Base-by-base conservation (phyloP, 92 coral and sea anemone genomes). In the Hydrozoanthus gracilis region DNA sequence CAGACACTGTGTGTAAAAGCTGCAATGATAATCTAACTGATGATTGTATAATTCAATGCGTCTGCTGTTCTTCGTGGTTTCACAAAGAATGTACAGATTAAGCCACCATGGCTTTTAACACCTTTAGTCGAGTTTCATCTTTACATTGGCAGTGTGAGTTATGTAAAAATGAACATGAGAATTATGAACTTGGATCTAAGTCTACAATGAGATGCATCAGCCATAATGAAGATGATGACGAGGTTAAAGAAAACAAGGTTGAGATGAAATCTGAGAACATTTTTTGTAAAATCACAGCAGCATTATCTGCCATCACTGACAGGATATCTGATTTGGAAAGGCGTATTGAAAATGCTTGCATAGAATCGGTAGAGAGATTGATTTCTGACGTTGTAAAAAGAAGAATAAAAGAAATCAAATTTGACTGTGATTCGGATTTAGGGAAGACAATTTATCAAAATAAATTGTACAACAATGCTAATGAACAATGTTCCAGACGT, bases 131-230 rank as follows among this genome's bases (percentile, higher is more conserved):
- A 66, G 71, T 66, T 9, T 66, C 71, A 8, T 66, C 71, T 8
- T 66, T 66, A 66, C 20, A 66, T 66, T 66, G 71, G 71, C 71
- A 8, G 71, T 66, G 71, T 66, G 71, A 66, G 71, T 1, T 15
- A 15, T 15, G 18, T 66, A 66, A 66, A 66, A 66, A 66, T 66
- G 71, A 66, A 66, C 14, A 66, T 8, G 71, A 66, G 71, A 13
- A 66, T 66, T 3, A 66, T 66, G 71, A 52, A 5, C 58, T 52
- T 52, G 58, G 58, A 52, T 52, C 58, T 52, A 52, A 52, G 11
- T 52, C 58, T 52, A 52, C 58, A 52, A 5, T 11, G 58, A 52
- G 11, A 52, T 52, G 58, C 58, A 52, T 5, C 58, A 52, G 58
- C 58, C 58, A 52, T 52, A 52, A 52, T 11, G 58, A 11, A 5